Conservation (phyloP, 2,888 invertebrate species). For the Monoplex corrugatus region DNA sequence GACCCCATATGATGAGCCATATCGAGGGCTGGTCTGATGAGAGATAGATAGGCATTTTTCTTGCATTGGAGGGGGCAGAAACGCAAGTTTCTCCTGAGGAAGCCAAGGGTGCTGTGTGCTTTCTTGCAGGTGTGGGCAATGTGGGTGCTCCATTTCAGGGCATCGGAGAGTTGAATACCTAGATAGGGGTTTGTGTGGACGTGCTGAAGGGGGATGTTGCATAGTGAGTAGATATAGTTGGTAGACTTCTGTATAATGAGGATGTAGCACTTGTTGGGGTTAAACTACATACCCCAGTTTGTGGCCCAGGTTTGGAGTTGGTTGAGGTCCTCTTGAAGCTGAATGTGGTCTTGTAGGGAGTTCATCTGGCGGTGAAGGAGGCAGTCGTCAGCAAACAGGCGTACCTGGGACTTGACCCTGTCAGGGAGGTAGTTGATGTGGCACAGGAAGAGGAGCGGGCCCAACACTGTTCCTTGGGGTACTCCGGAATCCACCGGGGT, state of each 20-base stretch:
- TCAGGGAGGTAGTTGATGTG: too few relatives aligned
- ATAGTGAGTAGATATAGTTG: too few relatives aligned
- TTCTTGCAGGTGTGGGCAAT: neutral
- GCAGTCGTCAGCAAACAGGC: too few relatives aligned
- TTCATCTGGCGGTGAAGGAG: neutral
- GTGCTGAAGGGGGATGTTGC: too few relatives aligned
- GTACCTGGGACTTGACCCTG: too few relatives aligned
- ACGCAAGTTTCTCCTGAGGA: conserved; percentile 1
- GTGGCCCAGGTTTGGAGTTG: too few relatives aligned
- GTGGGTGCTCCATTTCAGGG: conserved; percentile 17
- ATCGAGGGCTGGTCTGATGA: conserved; percentile 1
- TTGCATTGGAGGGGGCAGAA: neutral
- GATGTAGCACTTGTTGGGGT: conserved; percentile 48
- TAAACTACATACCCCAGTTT: too few relatives aligned
- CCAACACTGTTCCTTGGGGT: conserved; percentile 10
- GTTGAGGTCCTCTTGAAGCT: neutral
- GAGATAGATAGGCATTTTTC: neutral
- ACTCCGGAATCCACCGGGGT: neutral
- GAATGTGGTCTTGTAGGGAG: neutral
- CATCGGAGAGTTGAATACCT: too few relatives aligned
- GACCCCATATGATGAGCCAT: conserved; percentile 12
- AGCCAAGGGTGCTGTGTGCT: conserved; percentile 17
- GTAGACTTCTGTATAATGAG: too few relatives aligned
- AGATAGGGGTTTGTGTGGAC: too few relatives aligned
- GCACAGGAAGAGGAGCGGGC: too few relatives aligned